These are phyloP conservation scores for Paramuricea clavata DNA, from an alignment of 92 coral and sea anemone species.

Conservation along the genomic window DNA sequence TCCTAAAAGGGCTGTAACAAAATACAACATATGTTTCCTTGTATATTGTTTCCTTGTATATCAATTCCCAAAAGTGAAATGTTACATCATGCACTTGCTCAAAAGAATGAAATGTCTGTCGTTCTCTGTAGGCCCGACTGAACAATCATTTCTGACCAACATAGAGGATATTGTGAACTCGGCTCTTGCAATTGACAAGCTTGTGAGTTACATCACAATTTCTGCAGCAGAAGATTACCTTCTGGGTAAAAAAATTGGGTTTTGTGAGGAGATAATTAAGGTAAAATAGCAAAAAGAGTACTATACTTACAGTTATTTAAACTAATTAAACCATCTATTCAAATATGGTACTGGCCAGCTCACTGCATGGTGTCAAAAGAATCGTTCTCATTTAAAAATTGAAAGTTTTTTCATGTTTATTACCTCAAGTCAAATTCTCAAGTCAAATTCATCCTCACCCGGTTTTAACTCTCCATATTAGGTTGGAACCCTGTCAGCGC, in stretches of 20 bases:
- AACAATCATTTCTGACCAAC: slow-evolving; percentile 8
- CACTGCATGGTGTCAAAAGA: neutral
- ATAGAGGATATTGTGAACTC: neutral
- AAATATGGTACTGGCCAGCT: neutral
- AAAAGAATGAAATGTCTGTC: slow-evolving; percentile 20
- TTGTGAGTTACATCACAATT: neutral
- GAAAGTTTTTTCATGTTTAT: too few relatives aligned
- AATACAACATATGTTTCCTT: too few relatives aligned
- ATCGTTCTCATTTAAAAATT: neutral
- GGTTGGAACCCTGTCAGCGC: too few relatives aligned
- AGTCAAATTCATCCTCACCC: too few relatives aligned
- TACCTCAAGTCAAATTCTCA: too few relatives aligned
- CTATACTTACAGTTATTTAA: neutral
- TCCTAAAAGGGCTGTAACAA: too few relatives aligned
- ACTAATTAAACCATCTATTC: neutral
- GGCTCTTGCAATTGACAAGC: slow-evolving; percentile 7
- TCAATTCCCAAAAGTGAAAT: too few relatives aligned
- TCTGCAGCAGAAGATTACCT: slow-evolving; percentile 7
- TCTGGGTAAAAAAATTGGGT: neutral
- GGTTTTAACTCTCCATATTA: too few relatives aligned
- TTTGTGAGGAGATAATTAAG: slow-evolving; percentile 13
- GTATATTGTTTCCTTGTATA: too few relatives aligned
- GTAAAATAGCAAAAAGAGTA: neutral
- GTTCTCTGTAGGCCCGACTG: slow-evolving; percentile 22
- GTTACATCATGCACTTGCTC: neutral